Evolutionary conservation across 2,113 vertebrate species (phyloP), one percentile per base, ranked within the genome.

Genomic region (Ursus arctos): DNA sequence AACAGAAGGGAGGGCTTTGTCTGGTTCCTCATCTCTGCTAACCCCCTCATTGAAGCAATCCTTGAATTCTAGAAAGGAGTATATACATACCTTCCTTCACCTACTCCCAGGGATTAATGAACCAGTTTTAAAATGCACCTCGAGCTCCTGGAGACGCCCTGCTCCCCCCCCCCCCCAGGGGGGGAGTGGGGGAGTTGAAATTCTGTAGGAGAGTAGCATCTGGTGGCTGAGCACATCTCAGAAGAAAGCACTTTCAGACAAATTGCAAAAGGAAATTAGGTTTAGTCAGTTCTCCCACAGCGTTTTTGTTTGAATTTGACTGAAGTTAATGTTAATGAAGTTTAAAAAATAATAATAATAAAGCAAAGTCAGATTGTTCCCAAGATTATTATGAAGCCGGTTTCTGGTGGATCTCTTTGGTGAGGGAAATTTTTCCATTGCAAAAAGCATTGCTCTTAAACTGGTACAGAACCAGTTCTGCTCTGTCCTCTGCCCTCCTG

Each of bases 261-360:
- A 26, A 87, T 59, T 92, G 51, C 82, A 47, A 74, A 94, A 87
- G 87, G 47, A 94, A 79, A 51, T 55, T 57, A 74, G 16, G 61
- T 61, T 57, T 96, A 51, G 76, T 94, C 22, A 79, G 4, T 28
- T 93, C 49, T 93, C 40, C n/a, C 40, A 81, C 55, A 49, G 31
- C 51, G 10, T 79, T 77, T 77, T n/a, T 59, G 76, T 87, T 97
- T 89, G 55, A 71, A 88, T 92, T 96, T 95, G 59, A 81, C 65
- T 96, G 33, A 71, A 57, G n/a, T 92, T 85, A 33, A 74, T 95
- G 57, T 79, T 85, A 94, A 77, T 59, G 87, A 85, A 80, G 7
- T 89, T 96, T 28, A 16, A 53, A 95, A 76, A 89, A 88, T 63
- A 86, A 80, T n/a, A 79, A 51, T 63, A 69, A 95, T 63, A 67